phyloP scores from a whole-genome alignment of 2,113 vertebrate genomes.

The Mormoops blainvillei region DNA sequence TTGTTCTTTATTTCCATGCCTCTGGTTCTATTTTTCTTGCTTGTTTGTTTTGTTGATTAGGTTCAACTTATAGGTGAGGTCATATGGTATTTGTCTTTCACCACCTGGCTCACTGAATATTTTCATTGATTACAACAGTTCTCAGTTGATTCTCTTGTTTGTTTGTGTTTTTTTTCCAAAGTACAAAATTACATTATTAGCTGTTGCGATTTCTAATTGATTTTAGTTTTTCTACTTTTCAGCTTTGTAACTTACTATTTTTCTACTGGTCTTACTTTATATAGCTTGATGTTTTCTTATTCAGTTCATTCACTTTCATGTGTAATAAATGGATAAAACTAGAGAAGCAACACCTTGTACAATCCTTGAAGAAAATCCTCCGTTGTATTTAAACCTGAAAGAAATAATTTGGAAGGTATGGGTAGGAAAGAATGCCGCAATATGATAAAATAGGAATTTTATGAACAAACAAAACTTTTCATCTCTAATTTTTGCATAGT shows the following conservation, averaged over 20 bases:
- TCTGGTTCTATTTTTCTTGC: no score
- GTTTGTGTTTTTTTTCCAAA: not conserved
- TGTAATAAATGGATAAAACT: not conserved
- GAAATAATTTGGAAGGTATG: not conserved
- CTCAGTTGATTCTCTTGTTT: not conserved
- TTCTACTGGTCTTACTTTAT: not conserved
- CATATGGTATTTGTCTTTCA: no score
- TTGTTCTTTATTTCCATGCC: no score
- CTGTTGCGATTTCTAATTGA: not conserved
- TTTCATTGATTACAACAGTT: not conserved
- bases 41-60: no score
- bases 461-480: not conserved
- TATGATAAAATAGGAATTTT: rapidly evolving
- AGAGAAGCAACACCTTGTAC: not conserved
- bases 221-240: not conserved
- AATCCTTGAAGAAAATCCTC: not conserved
- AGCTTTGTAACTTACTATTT: not conserved
- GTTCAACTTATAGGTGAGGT: no score
- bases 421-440: not conserved
- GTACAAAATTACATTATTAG: not conserved
- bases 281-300: not conserved
- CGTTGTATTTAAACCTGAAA: not conserved
- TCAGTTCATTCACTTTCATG: not conserved
- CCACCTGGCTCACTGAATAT: not conserved
- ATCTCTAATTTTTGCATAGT: not conserved